These are phyloP conservation scores for Uloborus diversus DNA, from an alignment of 1,140 invertebrate genomes.

Conservation along the genomic window DNA sequence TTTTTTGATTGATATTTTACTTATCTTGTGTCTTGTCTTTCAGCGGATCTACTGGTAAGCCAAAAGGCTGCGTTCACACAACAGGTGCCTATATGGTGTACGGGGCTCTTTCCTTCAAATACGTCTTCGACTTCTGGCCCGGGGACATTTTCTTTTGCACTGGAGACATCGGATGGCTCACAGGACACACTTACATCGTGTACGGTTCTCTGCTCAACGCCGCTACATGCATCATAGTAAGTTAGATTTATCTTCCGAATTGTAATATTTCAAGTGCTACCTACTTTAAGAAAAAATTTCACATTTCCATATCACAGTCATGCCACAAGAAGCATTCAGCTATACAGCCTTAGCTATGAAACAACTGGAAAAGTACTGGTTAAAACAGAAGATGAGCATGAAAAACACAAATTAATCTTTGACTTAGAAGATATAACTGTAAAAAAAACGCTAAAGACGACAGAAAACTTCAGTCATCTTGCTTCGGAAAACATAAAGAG, in stretches of 20 bases:
- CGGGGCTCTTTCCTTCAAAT: constrained; percentile 88
- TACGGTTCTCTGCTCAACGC: constrained; percentile 94
- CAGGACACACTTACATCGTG: constrained; percentile 95
- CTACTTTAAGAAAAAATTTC: neutral
- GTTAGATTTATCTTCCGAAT: neutral
- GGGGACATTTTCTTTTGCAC: constrained; percentile 97
- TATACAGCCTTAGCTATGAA: no score
- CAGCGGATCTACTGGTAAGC: constrained; percentile 94
- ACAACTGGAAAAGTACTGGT: no score
- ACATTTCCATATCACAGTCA: neutral
- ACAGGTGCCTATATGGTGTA: constrained; percentile 94
- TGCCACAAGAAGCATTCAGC: no score
- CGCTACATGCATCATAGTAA: constrained; percentile 75
- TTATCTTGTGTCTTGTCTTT: neutral
- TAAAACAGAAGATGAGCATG: no score
- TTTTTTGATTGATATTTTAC: neutral
- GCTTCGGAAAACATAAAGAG: no score
- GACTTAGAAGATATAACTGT: no score
- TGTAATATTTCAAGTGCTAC: neutral
- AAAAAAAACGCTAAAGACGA: no score
- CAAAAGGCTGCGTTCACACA: constrained; percentile 96
- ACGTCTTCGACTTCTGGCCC: constrained; percentile 93
- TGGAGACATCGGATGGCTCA: constrained; percentile 98
- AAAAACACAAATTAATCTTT: no score
- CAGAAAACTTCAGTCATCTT: no score